These are phyloP conservation scores for Poeciliopsis presidionis DNA, from an alignment of 2,797 vertebrate genomes.

Conservation along the genomic window DNA sequence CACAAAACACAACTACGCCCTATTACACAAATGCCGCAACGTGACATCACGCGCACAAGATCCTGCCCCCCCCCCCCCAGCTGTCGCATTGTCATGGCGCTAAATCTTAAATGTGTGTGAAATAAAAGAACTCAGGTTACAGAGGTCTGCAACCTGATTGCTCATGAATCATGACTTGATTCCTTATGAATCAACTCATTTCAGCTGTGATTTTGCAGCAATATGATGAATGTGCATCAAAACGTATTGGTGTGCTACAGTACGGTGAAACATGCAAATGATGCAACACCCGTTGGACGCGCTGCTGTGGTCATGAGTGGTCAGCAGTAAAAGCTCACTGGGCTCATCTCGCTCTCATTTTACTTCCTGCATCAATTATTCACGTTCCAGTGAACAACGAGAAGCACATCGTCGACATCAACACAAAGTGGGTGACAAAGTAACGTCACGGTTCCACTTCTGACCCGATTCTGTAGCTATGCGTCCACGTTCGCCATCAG, in stretches of 20 bases:
- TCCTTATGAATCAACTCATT: not conserved
- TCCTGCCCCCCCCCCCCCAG: too few relatives aligned
- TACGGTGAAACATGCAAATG: not conserved
- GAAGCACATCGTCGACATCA: not conserved
- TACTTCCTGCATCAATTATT: not conserved
- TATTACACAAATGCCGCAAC: not conserved
- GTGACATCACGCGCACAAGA: too few relatives aligned
- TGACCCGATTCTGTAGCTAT: not conserved
- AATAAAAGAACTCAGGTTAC: too few relatives aligned
- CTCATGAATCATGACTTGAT: not conserved
- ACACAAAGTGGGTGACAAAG: not conserved
- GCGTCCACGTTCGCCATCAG: not conserved
- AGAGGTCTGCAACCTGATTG: too few relatives aligned
- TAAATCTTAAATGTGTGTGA: too few relatives aligned
- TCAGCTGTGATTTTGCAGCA: not conserved
- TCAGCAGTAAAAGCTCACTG: not conserved
- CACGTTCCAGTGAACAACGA: not conserved
- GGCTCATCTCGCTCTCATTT: not conserved
- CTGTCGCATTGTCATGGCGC: too few relatives aligned
- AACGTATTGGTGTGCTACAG: not conserved
- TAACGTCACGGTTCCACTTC: not conserved
- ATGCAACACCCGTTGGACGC: not conserved
- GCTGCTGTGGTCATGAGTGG: not conserved
- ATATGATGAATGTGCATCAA: not conserved
- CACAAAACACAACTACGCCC: not conserved